phyloP scores from a whole-genome alignment of 2,888 invertebrate species.

The Torymus aiolomorphi region DNA sequence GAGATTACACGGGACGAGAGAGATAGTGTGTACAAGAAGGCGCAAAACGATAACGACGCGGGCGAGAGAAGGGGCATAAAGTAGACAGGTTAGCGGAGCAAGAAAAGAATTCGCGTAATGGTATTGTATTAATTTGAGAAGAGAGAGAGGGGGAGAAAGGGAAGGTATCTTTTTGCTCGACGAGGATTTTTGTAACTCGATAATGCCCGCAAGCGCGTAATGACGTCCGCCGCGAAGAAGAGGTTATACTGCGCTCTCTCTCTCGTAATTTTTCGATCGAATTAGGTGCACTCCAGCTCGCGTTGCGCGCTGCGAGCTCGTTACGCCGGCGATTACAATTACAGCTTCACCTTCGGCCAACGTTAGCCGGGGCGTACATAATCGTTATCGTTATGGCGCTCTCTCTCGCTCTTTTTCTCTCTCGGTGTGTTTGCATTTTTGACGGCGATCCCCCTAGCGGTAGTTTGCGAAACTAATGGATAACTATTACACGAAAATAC shows the following conservation, averaged over 20 bases:
- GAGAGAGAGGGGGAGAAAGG: neutral
- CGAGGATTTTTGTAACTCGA: constrained; percentile 13
- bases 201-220: neutral
- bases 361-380: too few relatives aligned
- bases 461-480: too few relatives aligned
- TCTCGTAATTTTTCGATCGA: constrained; percentile 13
- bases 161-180: neutral
- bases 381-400: neutral
- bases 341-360: too few relatives aligned
- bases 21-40: neutral
- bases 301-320: too few relatives aligned
- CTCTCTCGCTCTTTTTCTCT: too few relatives aligned
- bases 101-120: constrained; percentile 11
- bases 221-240: neutral
- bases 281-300: neutral
- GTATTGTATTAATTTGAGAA: constrained; percentile 26
- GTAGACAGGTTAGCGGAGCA: neutral
- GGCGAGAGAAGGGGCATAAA: neutral
- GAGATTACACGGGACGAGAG: constrained; percentile 11
- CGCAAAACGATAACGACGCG: too few relatives aligned
- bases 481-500: too few relatives aligned
- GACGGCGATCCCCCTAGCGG: too few relatives aligned
- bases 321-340: too few relatives aligned
- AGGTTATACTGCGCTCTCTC: neutral
- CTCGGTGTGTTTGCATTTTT: too few relatives aligned